Base-by-base conservation (phyloP, 1,140 invertebrate genomes). In the Oryctes rhinoceros region DNA sequence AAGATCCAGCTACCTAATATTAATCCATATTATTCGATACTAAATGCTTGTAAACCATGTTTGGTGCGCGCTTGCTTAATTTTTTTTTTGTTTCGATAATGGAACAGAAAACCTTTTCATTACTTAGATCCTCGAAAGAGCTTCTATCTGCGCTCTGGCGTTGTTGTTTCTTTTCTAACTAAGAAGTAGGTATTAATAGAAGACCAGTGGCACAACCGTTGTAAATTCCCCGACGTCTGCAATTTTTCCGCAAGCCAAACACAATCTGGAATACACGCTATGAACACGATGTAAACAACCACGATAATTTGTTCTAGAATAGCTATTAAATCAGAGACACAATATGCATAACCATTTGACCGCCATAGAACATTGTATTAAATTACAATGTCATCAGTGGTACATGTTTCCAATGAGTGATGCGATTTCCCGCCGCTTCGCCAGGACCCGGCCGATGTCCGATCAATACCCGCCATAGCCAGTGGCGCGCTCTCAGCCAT, bases 341-440 rank as follows among this genome's bases (percentile, higher is more conserved):
- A 71, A 71, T 71, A 71, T 71, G 65, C 65, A 71, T 71, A 71
- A 24, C 65, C 65, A 71, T 71, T 71, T 71, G 65, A 71, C 65
- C 65, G 15, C 65, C 20, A 71, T 71, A 71, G 65, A 71, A 37
- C 65, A 37, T 9, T 37, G 65, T 71, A 71, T 71, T 71, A 71
- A 71, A 71, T 71, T 71, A 71, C 65, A 71, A 71, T 71, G 65
- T 71, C 65, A 71, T 71, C 65, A 24, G 65, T 71, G 65, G 65
- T 71, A 71, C 65, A 71, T 71, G 65, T 71, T 71, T 71, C 65
- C 65, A 71, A 37, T 71, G 65, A 71, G 65, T 71, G 65, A 71
- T 71, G 35, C 65, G 65, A 71, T 71, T 71, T 71, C 2, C 24
- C 65, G 53, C 53, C 53, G 53, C 53, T 59, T 18, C 53, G 24